Evolutionary conservation across 1,140 invertebrate species (phyloP), one percentile per base, ranked within the genome.

Genomic region (Pogonomyrmex californicus): DNA sequence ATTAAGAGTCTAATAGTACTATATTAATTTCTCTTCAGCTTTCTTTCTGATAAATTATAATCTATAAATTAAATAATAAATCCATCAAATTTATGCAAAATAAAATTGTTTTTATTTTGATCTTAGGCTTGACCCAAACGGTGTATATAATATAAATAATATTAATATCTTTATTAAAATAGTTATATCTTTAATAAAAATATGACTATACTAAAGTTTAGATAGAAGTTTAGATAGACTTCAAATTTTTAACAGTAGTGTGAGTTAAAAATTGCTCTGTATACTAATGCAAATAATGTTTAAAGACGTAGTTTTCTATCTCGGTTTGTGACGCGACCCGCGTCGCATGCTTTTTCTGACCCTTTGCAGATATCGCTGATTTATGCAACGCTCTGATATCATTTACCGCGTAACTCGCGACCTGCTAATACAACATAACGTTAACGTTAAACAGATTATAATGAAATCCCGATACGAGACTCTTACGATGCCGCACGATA

Each of bases 331-430:
- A 63, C 41, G 9, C 56, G 63, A 79, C 77, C 41, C 60, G 23
- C 23, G 47, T 78, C 75, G 14, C 38, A 33, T 30, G 17, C 14
- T 51, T 79, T 79, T 79, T 68, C 44, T 68, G 77, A 79, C 77
- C 49, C 47, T 41, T 68, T 7, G n/a, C 33, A 30, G 77, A 79
- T 79, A 79, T 68, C 76, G 6, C 12, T 12, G 47, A 79, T 68
- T 68, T 79, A 78, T 68, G 77, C 63, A 79, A 79, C 14, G 38
- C 30, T 68, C 47, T 30, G 77, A 79, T 79, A 66, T 66, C 51
- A 79, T 79, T 79, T 68, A 54, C n/a, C 36, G 14, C 62, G 36
- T 17, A 66, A n/a, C 49, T 77, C 17, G 54, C 30, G 60, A 66
- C 23, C 23, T 14, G 56, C 62, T 41, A 68, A 68, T 36, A 54